These are phyloP conservation scores for Sebastes variabilis DNA, from an alignment of 2,797 vertebrate species.

Conservation along the genomic window DNA sequence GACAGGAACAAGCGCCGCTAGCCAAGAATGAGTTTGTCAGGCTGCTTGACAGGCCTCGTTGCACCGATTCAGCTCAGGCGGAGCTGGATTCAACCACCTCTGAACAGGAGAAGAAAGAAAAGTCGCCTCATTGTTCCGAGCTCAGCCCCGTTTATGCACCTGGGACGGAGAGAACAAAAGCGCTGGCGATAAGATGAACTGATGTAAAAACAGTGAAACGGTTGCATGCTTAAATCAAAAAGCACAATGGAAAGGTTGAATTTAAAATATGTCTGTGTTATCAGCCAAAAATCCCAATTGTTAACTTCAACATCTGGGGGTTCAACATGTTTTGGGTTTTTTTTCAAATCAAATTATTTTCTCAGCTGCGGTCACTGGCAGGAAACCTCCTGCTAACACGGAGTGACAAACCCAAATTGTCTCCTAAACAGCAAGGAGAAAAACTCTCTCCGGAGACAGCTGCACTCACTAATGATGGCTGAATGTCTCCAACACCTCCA, in stretches of 20 bases:
- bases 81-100: constrained; percentile 38
- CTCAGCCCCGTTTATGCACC: constrained; percentile 29
- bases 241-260: background rate
- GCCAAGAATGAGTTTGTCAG: constrained; percentile 78
- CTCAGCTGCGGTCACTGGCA: background rate
- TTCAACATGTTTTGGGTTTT: background rate
- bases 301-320: background rate
- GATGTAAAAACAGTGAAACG: constrained; percentile 32
- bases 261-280: background rate
- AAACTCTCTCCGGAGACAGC: background rate
- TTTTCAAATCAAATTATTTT: background rate
- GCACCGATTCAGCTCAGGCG: constrained; percentile 51
- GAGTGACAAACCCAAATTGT: background rate
- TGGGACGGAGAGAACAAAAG: constrained; percentile 34
- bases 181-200: constrained; percentile 20
- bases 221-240: constrained; percentile 11
- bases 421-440: background rate
- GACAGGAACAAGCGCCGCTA: constrained; percentile 72
- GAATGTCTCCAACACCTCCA: background rate
- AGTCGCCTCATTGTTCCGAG: constrained; percentile 41
- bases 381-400: background rate
- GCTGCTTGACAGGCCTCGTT: constrained; percentile 67
- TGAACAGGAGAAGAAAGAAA: constrained; percentile 22
- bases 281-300: background rate
- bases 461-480: constrained; percentile 1